Base-by-base conservation (phyloP, 1,140 invertebrate species). In the Eumeta japonica region DNA sequence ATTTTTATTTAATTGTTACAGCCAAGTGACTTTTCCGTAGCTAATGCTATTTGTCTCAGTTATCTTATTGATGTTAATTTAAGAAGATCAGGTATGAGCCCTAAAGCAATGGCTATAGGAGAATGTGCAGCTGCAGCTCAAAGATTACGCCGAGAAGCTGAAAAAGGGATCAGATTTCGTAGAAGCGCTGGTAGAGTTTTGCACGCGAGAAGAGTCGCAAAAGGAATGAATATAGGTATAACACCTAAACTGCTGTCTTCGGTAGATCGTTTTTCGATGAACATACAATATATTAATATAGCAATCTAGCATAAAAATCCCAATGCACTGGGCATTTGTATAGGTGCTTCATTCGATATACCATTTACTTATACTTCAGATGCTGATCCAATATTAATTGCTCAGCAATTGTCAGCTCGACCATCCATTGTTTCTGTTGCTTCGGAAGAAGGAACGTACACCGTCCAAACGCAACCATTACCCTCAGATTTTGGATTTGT, bases 201-300 rank as follows among this genome's bases (percentile, higher is more conserved):
- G 16, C 65, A 72, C 55, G 70, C 70, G 7, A 42, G 59, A 28
- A 48, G 70, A 50, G 62, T 74, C 28, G 70, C 61, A 3, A 74
- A 64, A 43, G 62, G 65, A 33, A 68, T 74, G 67, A 74, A 74
- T 53, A 72, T 74, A 34, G 63, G 70, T 67, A 47, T 14, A 30
- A 12, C 12, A 9, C 12, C 7, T 30, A 13, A 30, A 10, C n/a
- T n/a, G n/a, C n/a, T n/a, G n/a, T n/a, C n/a, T n/a, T n/a, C n/a
- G n/a, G n/a, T n/a, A n/a, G n/a, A n/a, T n/a, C n/a, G n/a, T n/a
- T n/a, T n/a, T n/a, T n/a, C n/a, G n/a, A n/a, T n/a, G n/a, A n/a
- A n/a, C n/a, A n/a, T n/a, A n/a, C n/a, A n/a, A n/a, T n/a, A n/a
- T n/a, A n/a, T n/a, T n/a, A n/a, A n/a, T n/a, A n/a, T n/a, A n/a